Evolutionary conservation across 1,140 invertebrate genomes (phyloP).

Genomic region (Psix sp.): DNA sequence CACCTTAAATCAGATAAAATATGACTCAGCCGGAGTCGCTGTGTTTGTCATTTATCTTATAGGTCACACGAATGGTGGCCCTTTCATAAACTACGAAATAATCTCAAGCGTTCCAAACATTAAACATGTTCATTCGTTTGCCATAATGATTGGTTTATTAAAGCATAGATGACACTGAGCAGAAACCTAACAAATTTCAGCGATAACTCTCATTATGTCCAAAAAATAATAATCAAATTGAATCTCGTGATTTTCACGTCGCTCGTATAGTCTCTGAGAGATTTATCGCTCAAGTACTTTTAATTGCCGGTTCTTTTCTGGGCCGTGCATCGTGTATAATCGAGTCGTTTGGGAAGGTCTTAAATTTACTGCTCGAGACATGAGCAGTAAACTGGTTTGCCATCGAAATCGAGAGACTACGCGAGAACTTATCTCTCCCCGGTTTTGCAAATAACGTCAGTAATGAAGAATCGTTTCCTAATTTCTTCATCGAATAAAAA

Average conservation of each 20-base stretch:
- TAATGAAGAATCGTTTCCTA: slow-evolving; percentile 46
- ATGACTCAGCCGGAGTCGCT: slow-evolving; percentile 1
- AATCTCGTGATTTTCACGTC: slow-evolving; percentile 48
- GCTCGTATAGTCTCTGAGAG: slow-evolving; percentile 8
- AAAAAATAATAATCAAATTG: slow-evolving; percentile 45
- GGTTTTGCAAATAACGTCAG: slow-evolving; percentile 40
- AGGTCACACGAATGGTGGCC: neutral
- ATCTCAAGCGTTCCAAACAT: too few relatives aligned
- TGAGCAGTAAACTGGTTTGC: slow-evolving; percentile 48
- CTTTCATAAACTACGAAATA: too few relatives aligned
- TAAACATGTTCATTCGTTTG: too few relatives aligned
- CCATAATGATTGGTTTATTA: too few relatives aligned
- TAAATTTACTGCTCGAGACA: slow-evolving; percentile 34
- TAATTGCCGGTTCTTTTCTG: slow-evolving; percentile 48
- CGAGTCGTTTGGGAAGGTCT: slow-evolving; percentile 45
- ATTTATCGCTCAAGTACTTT: slow-evolving; percentile 52
- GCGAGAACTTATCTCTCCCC: slow-evolving; percentile 32
- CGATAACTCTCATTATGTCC: too few relatives aligned
- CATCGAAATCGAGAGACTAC: slow-evolving; percentile 25
- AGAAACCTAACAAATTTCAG: too few relatives aligned
- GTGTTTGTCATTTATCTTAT: slow-evolving; percentile 13
- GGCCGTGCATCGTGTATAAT: slow-evolving; percentile 39
- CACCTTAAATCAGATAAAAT: slow-evolving; percentile 15
- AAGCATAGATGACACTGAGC: too few relatives aligned
- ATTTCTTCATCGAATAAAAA: slow-evolving; percentile 26